Base-by-base conservation (phyloP, 2,888 invertebrate genomes). In the Stenolophus ochropezus region DNA sequence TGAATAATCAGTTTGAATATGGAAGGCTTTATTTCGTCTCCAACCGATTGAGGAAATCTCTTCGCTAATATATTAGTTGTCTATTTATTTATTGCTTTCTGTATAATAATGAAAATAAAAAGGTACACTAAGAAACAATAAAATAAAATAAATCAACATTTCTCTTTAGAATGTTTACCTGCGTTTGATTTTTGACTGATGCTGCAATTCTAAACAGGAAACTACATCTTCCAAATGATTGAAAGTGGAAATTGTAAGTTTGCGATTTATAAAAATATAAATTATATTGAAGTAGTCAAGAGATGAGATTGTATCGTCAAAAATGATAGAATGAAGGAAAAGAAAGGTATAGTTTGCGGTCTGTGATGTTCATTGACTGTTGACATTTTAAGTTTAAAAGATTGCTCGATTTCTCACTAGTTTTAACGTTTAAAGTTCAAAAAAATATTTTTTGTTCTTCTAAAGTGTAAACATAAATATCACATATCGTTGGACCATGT, bases 381-480 rank as follows among this genome's bases (percentile, higher is more conserved):
- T 78, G 78, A 78, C 78, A 78, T 78, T 78, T 78, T 61, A 42
- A 61, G 16, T 78, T 78, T 78, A 49, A 78, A 23, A 65, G 58
- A 65, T 78, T 78, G 65, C 25, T 23, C 25, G 47, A 49, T 65
- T 23, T 47, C 49, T 73, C 73, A 69, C 33, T 27, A n/a, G 47
- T 73, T 73, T 49, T 20, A 47, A n/a, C n/a, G n/a, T n/a, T n/a
- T n/a, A n/a, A n/a, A n/a, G n/a, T n/a, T n/a, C n/a, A n/a, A n/a
- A n/a, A n/a, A n/a, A n/a, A n/a, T n/a, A n/a, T n/a, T n/a, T n/a
- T n/a, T n/a, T n/a, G n/a, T n/a, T n/a, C n/a, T n/a, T n/a, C n/a
- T n/a, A n/a, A n/a, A n/a, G n/a, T n/a, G n/a, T n/a, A n/a, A n/a
- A n/a, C n/a, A n/a, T n/a, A n/a, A n/a, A n/a, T n/a, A n/a, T n/a